These are phyloP conservation scores for Eutrigla gurnardus DNA, from an alignment of 2,797 vertebrate species.

Conservation along the genomic window DNA sequence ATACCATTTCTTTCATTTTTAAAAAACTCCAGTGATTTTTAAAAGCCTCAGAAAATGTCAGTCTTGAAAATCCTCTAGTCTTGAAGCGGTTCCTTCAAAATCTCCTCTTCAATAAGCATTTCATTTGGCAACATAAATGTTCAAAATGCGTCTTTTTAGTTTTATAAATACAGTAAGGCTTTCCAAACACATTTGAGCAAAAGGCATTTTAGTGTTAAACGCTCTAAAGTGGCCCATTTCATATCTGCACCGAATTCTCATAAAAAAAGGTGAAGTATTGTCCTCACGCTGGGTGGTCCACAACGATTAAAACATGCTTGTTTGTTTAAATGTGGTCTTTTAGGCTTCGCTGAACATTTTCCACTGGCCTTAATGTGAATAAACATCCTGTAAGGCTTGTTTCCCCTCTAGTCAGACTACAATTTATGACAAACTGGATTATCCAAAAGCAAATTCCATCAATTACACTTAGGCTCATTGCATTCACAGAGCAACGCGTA, in stretches of 20 bases:
- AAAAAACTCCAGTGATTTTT: constrained; percentile 48
- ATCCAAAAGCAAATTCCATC: constrained; percentile 31
- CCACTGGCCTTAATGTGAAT: constrained; percentile 5
- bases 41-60: constrained; percentile 32
- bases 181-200: constrained; percentile 40
- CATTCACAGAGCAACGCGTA: constrained; percentile 35
- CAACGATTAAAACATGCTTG: constrained; percentile 16
- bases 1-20: constrained; percentile 16
- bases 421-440: constrained; percentile 31
- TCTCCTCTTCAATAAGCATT: constrained; percentile 17
- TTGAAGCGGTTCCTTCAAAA: constrained; percentile 20
- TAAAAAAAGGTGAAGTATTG: constrained; percentile 3
- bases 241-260: constrained; percentile 4
- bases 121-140: constrained; percentile 61
- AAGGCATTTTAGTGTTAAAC: constrained; percentile 55
- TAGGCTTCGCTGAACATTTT: constrained; percentile 27
- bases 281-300: background rate
- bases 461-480: constrained; percentile 37
- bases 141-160: constrained; percentile 21
- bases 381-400: constrained; percentile 13
- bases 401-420: background rate
- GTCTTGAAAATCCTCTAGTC: background rate
- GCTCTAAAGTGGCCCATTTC: constrained; percentile 24
- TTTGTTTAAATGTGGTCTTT: constrained; percentile 7
- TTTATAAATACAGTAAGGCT: constrained; percentile 59